A percentile compares a stretch with the other conserved stretches of the same genome.
Conservation (phyloP, 2,113 vertebrate species). For the Phalacrocorax carbo region DNA sequence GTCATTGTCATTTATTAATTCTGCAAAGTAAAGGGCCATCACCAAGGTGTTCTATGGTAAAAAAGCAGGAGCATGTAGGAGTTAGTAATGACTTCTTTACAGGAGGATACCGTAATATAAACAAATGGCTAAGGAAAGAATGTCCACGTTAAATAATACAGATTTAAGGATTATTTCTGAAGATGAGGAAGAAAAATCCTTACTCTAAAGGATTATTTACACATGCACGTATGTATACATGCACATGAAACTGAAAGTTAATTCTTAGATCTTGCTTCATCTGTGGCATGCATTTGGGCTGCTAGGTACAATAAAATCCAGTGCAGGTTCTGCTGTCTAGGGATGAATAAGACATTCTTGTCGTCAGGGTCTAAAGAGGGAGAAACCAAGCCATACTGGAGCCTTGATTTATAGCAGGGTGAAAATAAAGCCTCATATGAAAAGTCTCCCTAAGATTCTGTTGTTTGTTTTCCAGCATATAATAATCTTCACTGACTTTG, state of each 20-base stretch:
- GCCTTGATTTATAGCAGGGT: not conserved
- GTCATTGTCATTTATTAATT: not conserved
- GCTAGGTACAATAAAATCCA: not conserved
- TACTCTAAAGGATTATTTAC: not conserved
- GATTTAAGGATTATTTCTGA: not conserved
- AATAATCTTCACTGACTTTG: not conserved
- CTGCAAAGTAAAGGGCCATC: not conserved
- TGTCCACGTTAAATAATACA: not conserved
- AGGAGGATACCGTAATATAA: not conserved
- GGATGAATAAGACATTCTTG: not conserved
- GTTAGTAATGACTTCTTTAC: not conserved
- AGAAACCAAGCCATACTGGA: not conserved
- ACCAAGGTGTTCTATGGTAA: not conserved
- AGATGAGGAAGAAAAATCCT: not conserved
- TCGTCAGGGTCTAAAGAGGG: not conserved
- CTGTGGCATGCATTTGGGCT: not conserved
- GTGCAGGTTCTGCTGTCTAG: not conserved
- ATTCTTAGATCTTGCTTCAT: not conserved
- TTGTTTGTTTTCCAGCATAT: not conserved
- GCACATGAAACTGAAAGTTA: not conserved
- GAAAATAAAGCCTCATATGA: not conserved
- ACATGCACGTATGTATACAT: rapidly evolving
- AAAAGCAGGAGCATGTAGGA: not conserved
- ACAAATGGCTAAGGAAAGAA: not conserved
- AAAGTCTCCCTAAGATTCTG: not conserved